Conservation (phyloP, 1,140 invertebrate species). For the Calliphora vicina region DNA sequence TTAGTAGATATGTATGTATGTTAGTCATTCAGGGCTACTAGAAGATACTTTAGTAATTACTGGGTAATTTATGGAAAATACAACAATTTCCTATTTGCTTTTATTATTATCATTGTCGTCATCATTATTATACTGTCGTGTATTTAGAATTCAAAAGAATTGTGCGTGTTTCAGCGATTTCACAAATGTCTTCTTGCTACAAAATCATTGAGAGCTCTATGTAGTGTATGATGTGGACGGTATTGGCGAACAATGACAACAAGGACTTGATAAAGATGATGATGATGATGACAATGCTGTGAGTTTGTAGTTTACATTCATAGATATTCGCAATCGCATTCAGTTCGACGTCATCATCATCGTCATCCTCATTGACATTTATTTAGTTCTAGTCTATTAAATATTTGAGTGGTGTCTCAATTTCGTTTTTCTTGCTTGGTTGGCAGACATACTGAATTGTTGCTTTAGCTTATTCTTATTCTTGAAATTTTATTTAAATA, state of each 20-base stretch:
- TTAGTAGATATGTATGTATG: not conserved
- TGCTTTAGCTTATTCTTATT: not conserved
- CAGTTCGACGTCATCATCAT: not conserved
- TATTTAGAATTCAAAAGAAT: not conserved
- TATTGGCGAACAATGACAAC: not conserved
- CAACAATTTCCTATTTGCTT: not conserved
- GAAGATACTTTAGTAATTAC: slow-evolving; percentile 7
- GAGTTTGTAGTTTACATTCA: not conserved
- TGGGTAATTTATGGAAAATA: slow-evolving; percentile 32
- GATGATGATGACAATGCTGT: not conserved
- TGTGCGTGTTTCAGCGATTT: slow-evolving; percentile 27
- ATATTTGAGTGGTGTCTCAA: slow-evolving; percentile 11
- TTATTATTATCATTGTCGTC: slow-evolving; percentile 13
- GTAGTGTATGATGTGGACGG: too few species aligned
- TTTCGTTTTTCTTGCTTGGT: not conserved
- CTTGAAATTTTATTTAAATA: not conserved
- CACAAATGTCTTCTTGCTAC: not conserved
- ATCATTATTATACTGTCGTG: not conserved
- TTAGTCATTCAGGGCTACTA: not conserved
- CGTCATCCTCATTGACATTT: slow-evolving; percentile 3
- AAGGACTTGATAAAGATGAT: not conserved
- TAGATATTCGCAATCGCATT: not conserved
- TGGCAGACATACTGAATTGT: not conserved
- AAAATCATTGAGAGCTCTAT: not conserved
- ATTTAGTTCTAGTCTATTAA: slow-evolving; percentile 31